Evolutionary conservation across 2,113 vertebrate genomes (phyloP).

Genomic region (Axis porcinus): DNA sequence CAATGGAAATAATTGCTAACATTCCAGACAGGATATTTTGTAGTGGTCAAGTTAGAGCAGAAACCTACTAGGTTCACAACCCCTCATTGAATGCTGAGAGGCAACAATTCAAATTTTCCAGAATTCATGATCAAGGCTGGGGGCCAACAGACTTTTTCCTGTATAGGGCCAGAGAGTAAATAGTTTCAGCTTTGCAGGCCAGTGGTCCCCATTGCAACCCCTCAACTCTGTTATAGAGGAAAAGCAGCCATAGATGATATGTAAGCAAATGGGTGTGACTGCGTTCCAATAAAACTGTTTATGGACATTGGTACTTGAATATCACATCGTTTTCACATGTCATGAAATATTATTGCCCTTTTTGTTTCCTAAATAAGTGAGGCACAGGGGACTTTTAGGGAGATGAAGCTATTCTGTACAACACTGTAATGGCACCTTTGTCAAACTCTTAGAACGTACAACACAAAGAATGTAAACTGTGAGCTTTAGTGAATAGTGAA

Average conservation of each 20-base stretch:
- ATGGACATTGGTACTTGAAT: not conserved
- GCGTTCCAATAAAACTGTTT: not conserved
- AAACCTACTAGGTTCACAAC: not conserved
- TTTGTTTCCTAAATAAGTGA: slow-evolving; percentile 2
- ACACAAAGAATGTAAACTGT: not conserved
- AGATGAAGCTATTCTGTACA: not conserved
- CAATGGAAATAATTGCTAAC: not conserved
- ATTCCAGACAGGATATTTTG: not conserved
- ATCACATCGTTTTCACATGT: not conserved
- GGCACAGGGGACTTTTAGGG: not conserved
- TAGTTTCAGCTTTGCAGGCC: not conserved
- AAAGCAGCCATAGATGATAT: not conserved
- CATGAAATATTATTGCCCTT: not conserved
- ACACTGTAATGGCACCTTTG: not conserved
- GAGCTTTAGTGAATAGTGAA: not conserved
- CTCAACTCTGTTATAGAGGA: not conserved
- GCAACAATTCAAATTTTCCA: not conserved
- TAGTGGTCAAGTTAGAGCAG: not conserved
- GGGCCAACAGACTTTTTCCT: not conserved
- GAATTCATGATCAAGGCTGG: not conserved
- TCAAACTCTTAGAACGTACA: not conserved
- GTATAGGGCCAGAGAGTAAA: not conserved
- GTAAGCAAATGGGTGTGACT: not conserved
- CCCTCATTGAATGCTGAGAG: not conserved
- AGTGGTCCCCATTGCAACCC: not conserved